Conservation (phyloP, 2,888 invertebrate species). For the Nephrotoma appendiculata region DNA sequence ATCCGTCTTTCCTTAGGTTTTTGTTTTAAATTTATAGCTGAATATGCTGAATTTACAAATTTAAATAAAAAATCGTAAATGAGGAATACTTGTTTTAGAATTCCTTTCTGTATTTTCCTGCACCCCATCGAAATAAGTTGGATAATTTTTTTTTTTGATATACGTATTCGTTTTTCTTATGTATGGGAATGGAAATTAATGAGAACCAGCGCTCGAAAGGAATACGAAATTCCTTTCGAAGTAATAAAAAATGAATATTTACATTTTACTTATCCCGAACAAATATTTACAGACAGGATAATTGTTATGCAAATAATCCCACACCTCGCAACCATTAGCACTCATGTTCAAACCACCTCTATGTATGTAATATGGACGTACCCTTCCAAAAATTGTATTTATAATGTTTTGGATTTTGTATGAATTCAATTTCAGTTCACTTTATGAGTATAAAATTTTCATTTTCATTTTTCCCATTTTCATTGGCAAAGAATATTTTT, state of each 20-base stretch:
- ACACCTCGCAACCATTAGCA: neutral
- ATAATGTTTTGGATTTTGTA: neutral
- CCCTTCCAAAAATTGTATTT: neutral
- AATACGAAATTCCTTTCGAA: neutral
- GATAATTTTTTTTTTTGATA: neutral
- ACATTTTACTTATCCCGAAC: neutral
- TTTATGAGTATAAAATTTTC: neutral
- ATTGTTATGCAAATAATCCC: neutral
- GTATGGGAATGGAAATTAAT: neutral
- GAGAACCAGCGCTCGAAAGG: neutral
- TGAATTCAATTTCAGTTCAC: neutral
- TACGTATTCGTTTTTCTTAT: neutral
- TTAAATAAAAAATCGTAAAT: neutral
- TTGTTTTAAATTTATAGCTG: neutral
- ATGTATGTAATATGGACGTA: neutral
- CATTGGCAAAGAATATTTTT: neutral
- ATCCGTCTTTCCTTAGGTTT: neutral
- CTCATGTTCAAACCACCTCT: neutral
- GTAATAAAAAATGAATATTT: neutral
- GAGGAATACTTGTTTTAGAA: neutral
- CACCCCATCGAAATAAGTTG: neutral
- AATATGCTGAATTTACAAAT: neutral
- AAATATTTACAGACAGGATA: neutral
- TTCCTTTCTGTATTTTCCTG: neutral
- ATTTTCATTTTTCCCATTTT: neutral